Conservation (phyloP, 1,140 invertebrate species). For the Cotesia glomerata region DNA sequence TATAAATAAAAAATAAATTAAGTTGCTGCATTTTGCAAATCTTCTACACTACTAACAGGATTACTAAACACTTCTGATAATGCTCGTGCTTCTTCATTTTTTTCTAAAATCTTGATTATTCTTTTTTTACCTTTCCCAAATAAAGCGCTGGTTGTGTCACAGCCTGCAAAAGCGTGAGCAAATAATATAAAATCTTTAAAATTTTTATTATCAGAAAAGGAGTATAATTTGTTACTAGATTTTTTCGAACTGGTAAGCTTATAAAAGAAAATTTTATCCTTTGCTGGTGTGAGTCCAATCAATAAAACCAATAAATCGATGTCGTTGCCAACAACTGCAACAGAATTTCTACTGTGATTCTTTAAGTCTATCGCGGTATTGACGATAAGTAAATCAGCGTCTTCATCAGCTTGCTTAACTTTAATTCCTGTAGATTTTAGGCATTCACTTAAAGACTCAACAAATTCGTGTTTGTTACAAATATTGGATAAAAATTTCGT, state of each 20-base stretch:
- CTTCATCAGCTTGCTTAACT: slow-evolving; percentile 6
- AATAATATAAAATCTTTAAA: slow-evolving; percentile 29
- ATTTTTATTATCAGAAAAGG: not conserved
- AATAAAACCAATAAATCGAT: slow-evolving; percentile 30
- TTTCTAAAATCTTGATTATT: slow-evolving; percentile 16
- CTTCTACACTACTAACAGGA: not conserved
- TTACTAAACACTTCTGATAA: no score
- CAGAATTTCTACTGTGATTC: not conserved
- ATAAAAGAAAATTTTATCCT: slow-evolving; percentile 13
- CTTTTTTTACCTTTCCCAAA: slow-evolving; percentile 31
- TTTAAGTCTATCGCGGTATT: not conserved
- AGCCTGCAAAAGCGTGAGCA: slow-evolving; percentile 28
- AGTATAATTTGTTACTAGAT: slow-evolving; percentile 7
- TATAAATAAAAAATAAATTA: not conserved
- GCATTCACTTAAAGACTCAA: slow-evolving; percentile 7
- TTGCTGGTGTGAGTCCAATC: not conserved
- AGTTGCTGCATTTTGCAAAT: not conserved
- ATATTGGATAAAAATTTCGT: slow-evolving; percentile 18
- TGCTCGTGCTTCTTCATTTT: no score
- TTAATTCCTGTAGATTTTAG: not conserved
- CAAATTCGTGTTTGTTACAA: slow-evolving; percentile 18
- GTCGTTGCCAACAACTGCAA: slow-evolving; percentile 28
- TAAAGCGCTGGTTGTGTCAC: slow-evolving; percentile 24
- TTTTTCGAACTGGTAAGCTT: not conserved
- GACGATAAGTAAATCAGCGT: slow-evolving; percentile 13